Conservation (phyloP, 92 coral and sea anemone genomes). For the Micromussa lordhowensis region DNA sequence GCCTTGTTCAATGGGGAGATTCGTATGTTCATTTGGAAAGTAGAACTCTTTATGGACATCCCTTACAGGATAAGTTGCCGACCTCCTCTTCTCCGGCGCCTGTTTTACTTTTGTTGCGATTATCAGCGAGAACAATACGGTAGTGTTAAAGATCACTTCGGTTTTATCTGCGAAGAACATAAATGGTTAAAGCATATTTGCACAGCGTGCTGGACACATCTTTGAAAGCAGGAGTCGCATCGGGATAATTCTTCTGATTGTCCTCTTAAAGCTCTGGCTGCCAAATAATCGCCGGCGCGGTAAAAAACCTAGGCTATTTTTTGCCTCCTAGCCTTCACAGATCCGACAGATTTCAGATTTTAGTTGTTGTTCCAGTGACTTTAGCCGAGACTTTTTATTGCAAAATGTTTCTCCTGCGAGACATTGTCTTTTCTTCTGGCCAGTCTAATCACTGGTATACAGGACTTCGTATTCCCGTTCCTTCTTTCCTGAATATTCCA, state of each 20-base stretch:
- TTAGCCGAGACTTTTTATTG: no score
- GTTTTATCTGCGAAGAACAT: neutral
- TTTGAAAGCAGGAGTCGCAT: slow-evolving; percentile 13
- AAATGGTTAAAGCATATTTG: neutral
- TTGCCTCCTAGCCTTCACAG: no score
- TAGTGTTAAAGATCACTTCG: no score
- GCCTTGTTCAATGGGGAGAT: neutral
- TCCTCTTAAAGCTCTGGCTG: neutral
- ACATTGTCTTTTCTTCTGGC: neutral
- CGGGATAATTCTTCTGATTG: slow-evolving; percentile 11
- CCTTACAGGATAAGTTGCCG: no score
- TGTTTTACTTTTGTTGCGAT: no score
- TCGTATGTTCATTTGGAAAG: no score
- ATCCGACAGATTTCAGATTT: no score
- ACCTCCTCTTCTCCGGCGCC: no score
- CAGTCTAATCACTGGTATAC: neutral
- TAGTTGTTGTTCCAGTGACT: no score
- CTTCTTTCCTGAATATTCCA: slow-evolving; percentile 7
- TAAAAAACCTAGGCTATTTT: neutral
- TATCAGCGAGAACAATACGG: no score
- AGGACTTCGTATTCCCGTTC: slow-evolving; percentile 13
- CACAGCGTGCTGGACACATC: slow-evolving; percentile 12
- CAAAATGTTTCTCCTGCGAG: no score
- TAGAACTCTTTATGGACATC: neutral
- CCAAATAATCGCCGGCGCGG: neutral